Evolutionary conservation across 2,888 invertebrate genomes (phyloP).

Genomic region (Timema cristinae): DNA sequence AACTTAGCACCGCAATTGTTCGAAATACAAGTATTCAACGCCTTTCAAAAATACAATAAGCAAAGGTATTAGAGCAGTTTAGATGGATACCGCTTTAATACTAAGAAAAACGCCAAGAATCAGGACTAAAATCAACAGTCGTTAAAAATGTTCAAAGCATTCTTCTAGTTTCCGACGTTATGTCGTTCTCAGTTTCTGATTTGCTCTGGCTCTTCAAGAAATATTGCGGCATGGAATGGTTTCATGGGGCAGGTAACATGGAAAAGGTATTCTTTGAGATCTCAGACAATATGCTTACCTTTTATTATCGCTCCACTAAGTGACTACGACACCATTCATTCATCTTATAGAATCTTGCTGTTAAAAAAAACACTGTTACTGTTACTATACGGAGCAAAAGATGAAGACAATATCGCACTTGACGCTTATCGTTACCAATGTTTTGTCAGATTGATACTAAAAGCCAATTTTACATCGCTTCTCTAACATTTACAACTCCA

Average conservation of each 20-base stretch:
- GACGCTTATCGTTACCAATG: too few species aligned
- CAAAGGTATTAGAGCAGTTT: background rate
- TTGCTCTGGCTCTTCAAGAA: too few species aligned
- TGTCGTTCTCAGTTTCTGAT: too few species aligned
- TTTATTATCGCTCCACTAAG: slow-evolving; percentile 30
- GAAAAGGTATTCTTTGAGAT: slow-evolving; percentile 19
- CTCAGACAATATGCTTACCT: slow-evolving; percentile 23
- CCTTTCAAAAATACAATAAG: background rate
- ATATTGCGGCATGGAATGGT: slow-evolving; percentile 34
- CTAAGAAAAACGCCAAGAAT: too few species aligned
- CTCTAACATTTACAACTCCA: too few species aligned
- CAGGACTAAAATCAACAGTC: too few species aligned
- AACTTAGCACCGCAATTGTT: background rate
- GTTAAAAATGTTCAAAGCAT: too few species aligned
- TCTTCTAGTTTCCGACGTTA: too few species aligned
- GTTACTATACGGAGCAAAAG: too few species aligned
- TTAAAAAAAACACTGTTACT: slow-evolving; percentile 32
- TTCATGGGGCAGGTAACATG: slow-evolving; percentile 32
- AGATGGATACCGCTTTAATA: background rate
- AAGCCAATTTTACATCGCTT: too few species aligned
- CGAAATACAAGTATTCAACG: background rate
- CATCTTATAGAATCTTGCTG: slow-evolving; percentile 30
- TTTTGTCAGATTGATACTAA: too few species aligned
- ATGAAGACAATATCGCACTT: too few species aligned
- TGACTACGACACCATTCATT: slow-evolving; percentile 32